These are phyloP conservation scores for Drosophila ambigua DNA, from an alignment of 1,140 invertebrate genomes.

Conservation along the genomic window DNA sequence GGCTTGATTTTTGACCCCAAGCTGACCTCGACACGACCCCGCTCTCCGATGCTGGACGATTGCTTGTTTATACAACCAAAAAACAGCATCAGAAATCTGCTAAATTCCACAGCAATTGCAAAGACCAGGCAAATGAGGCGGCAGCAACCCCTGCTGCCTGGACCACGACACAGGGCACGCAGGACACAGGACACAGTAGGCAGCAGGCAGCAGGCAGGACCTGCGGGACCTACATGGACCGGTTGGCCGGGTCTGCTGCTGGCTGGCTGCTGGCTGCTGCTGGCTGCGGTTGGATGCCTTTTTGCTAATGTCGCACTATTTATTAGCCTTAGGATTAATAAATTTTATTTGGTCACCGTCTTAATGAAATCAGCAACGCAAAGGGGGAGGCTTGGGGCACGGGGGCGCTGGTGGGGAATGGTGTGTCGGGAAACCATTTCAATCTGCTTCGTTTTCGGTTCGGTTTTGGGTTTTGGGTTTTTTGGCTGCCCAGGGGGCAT, in stretches of 20 bases:
- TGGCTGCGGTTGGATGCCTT: slow-evolving; percentile 53
- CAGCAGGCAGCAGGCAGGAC: not conserved
- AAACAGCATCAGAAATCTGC: slow-evolving; percentile 33
- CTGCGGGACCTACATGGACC: slow-evolving; percentile 33
- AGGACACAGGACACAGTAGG: not conserved
- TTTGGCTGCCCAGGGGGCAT: slow-evolving; percentile 38
- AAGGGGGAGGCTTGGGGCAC: not conserved
- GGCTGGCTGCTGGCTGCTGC: no score
- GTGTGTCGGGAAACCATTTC: slow-evolving; percentile 32
- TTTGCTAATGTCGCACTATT: slow-evolving; percentile 78
- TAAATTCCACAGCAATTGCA: slow-evolving; percentile 21
- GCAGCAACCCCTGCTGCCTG: slow-evolving; percentile 11
- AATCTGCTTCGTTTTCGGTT: slow-evolving; percentile 16
- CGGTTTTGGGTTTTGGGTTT: slow-evolving; percentile 20
- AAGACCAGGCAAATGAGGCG: slow-evolving; percentile 14
- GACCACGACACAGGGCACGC: slow-evolving; percentile 1
- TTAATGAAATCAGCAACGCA: slow-evolving; percentile 76
- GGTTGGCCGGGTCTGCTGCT: slow-evolving; percentile 28
- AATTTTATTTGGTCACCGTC: slow-evolving; percentile 83
- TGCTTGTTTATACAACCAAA: not conserved
- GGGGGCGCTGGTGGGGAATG: not conserved
- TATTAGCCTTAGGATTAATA: slow-evolving; percentile 82
- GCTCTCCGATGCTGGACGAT: slow-evolving; percentile 7
- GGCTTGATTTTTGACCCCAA: slow-evolving; percentile 18
- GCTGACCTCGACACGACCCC: slow-evolving; percentile 10